Conservation (phyloP, 2,888 invertebrate genomes). For the Ornithoptera priamus region DNA sequence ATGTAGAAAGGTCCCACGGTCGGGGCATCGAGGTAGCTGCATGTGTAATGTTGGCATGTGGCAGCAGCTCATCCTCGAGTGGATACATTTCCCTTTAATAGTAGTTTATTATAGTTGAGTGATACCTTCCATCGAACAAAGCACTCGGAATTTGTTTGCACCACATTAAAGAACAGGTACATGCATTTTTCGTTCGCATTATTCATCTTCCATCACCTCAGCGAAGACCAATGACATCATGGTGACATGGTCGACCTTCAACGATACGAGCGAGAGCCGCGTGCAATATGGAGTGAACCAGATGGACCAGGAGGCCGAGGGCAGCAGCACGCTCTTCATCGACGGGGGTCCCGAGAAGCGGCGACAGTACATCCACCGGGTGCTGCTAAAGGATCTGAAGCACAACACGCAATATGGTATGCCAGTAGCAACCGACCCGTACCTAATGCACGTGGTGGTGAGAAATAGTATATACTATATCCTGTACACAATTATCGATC, state of each 20-base stretch:
- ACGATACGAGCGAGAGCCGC: slow-evolving; percentile 82
- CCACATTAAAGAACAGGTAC: not conserved
- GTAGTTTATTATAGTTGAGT: no score
- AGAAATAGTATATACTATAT: no score
- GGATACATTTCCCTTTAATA: no score
- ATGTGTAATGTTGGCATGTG: no score
- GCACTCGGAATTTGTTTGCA: no score
- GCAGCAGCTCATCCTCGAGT: no score
- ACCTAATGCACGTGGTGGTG: no score
- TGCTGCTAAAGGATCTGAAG: slow-evolving; percentile 80
- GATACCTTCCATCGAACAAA: no score
- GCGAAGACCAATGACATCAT: slow-evolving; percentile 84
- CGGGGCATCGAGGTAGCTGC: no score
- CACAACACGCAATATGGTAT: slow-evolving; percentile 83
- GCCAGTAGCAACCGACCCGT: slow-evolving; percentile 7
- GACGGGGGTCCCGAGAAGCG: slow-evolving; percentile 85
- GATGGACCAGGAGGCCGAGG: slow-evolving; percentile 77
- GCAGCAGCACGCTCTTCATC: slow-evolving; percentile 82
- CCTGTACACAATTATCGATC: no score
- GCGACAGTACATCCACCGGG: slow-evolving; percentile 89
- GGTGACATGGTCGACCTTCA: slow-evolving; percentile 91
- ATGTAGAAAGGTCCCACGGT: no score
- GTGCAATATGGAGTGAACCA: slow-evolving; percentile 87
- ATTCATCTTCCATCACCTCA: slow-evolving; percentile 46
- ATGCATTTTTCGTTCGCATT: not conserved